phyloP scores from a whole-genome alignment of 2,888 invertebrate species.

The Cylindroiulus punctatus region DNA sequence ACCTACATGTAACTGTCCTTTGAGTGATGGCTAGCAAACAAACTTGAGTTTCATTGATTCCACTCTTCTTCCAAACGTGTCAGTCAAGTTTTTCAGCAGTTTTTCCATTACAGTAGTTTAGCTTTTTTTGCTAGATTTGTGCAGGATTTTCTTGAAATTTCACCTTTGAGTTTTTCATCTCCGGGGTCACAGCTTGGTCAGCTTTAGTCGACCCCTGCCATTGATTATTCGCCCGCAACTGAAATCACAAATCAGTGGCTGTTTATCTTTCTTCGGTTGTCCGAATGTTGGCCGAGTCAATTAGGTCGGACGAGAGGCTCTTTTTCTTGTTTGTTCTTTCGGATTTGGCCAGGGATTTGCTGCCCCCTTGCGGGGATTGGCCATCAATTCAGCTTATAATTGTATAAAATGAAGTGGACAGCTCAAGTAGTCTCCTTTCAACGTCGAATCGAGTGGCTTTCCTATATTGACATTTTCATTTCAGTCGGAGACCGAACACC shows the following conservation, averaged over 20 bases:
- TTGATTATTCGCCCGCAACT: slow-evolving; percentile 19
- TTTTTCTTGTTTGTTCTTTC: slow-evolving; percentile 20
- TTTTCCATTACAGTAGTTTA: no score
- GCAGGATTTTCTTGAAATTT: no score
- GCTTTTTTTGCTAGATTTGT: no score
- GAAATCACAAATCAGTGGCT: slow-evolving; percentile 5
- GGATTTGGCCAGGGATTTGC: neutral
- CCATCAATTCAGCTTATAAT: slow-evolving; percentile 15
- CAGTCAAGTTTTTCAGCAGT: no score
- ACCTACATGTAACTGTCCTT: no score
- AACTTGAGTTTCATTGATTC: no score
- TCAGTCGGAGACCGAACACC: neutral
- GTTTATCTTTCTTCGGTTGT: slow-evolving; percentile 25
- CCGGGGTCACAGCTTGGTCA: neutral
- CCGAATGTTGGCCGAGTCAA: neutral
- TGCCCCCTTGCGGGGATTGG: slow-evolving; percentile 18
- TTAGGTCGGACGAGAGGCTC: slow-evolving; percentile 32
- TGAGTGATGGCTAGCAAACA: no score
- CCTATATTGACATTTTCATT: neutral
- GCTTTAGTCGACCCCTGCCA: slow-evolving; percentile 13
- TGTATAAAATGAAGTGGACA: slow-evolving; percentile 27
- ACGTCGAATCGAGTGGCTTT: neutral
- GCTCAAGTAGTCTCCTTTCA: neutral
- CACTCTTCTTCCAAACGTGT: no score
- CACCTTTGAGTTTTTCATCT: no score